These are phyloP conservation scores for Cynocephalus volans DNA, from an alignment of 2,113 vertebrate genomes.

Conservation along the genomic window DNA sequence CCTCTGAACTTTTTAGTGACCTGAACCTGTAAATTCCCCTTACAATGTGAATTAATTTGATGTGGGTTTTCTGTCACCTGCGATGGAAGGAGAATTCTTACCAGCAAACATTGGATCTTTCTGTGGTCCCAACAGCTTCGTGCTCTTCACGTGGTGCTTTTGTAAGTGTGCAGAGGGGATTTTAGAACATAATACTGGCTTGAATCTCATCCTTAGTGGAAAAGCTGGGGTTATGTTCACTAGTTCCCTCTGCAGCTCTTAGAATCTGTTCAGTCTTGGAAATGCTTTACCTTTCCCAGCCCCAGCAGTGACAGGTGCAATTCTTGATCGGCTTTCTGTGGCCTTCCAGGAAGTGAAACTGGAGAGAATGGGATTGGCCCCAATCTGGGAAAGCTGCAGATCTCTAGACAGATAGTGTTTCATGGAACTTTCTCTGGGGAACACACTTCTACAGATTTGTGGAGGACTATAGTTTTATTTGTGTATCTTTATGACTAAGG, in stretches of 20 bases:
- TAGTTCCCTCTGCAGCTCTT: background rate
- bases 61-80: background rate
- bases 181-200: background rate
- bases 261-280: slow-evolving; percentile 1
- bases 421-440: background rate
- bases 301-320: background rate
- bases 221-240: background rate
- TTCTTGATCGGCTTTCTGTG: background rate
- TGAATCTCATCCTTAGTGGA: background rate
- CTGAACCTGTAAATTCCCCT: background rate
- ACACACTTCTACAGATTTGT: background rate
- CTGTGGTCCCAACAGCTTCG: background rate
- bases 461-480: background rate
- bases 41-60: slow-evolving; percentile 7
- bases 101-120: background rate
- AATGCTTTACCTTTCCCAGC: background rate
- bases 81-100: background rate
- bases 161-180: background rate
- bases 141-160: background rate
- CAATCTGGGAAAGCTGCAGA: background rate
- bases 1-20: background rate
- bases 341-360: background rate
- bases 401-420: background rate
- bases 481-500: background rate
- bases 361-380: background rate